Evolutionary conservation across 2,888 invertebrate genomes (phyloP).

Genomic region (Hemithea aestivaria): DNA sequence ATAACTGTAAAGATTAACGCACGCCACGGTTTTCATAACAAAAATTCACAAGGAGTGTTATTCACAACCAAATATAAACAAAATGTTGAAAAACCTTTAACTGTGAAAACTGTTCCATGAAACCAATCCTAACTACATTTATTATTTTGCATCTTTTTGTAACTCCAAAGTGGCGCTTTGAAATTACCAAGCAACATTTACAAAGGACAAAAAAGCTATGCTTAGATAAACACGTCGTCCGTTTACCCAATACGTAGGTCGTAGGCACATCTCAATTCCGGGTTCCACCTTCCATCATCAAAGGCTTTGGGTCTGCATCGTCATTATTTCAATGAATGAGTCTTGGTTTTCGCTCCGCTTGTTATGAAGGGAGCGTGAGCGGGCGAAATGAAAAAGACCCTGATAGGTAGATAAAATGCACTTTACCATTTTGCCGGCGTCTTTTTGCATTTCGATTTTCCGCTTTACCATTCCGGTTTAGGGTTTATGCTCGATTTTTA

Average conservation of each 20-base stretch:
- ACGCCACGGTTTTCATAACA: no score
- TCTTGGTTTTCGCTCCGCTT: conserved; percentile 41
- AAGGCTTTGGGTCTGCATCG: conserved; percentile 29
- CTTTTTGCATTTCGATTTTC: conserved; percentile 20
- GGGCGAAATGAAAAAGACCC: conserved; percentile 20
- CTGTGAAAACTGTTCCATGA: no score
- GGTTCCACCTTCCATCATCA: conserved; percentile 20
- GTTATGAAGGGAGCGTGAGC: conserved; percentile 36
- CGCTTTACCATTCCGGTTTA: conserved; percentile 23
- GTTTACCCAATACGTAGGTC: conserved; percentile 5
- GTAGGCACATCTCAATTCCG: conserved; percentile 12
- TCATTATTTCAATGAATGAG: conserved; percentile 55
- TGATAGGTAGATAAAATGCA: conserved; percentile 27
- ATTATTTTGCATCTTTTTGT: no score
- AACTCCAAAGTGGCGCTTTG: no score
- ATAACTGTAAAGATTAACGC: no score
- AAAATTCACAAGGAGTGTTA: no score
- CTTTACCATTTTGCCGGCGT: conserved; percentile 22
- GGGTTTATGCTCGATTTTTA: conserved; percentile 1
- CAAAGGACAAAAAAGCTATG: no score
- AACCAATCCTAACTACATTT: no score
- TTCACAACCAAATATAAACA: no score
- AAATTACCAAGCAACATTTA: no score
- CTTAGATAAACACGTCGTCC: no score
- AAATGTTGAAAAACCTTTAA: no score